Evolutionary conservation across 2,888 invertebrate species (phyloP).

Genomic region (Rhabditophanes sp.): DNA sequence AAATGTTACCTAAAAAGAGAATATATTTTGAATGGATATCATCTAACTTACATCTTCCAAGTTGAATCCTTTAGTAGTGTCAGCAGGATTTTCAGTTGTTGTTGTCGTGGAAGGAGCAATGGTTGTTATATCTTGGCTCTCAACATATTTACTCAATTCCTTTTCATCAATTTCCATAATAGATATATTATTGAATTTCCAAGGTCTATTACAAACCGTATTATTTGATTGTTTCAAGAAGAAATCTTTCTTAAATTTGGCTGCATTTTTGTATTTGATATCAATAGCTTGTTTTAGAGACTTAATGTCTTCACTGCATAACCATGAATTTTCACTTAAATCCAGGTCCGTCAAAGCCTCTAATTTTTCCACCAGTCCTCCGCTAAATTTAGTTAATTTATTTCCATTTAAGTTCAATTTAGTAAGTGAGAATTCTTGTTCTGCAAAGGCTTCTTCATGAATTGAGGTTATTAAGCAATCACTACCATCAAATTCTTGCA

Average conservation of each 20-base stretch:
- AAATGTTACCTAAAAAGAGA: slow-evolving; percentile 1
- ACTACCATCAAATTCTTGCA: slow-evolving; percentile 20
- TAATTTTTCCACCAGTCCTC: slow-evolving; percentile 60
- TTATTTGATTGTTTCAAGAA: slow-evolving; percentile 21
- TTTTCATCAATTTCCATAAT: slow-evolving; percentile 12
- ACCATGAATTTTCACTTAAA: slow-evolving; percentile 45
- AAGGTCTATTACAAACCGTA: slow-evolving; percentile 43
- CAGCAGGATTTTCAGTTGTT: slow-evolving; percentile 8
- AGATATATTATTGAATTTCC: slow-evolving; percentile 9
- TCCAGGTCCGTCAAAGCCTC: slow-evolving; percentile 39
- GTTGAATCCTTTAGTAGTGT: slow-evolving; percentile 16
- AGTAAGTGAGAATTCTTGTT: slow-evolving; percentile 49
- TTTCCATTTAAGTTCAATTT: slow-evolving; percentile 65
- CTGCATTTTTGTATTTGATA: slow-evolving; percentile 19
- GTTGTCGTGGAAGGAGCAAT: slow-evolving; percentile 23
- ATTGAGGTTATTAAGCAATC: slow-evolving; percentile 22
- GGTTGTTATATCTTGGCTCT: slow-evolving; percentile 20
- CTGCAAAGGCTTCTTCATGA: slow-evolving; percentile 16
- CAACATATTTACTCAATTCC: too few species aligned
- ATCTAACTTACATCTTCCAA: slow-evolving; percentile 7
- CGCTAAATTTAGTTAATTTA: slow-evolving; percentile 59
- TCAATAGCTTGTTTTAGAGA: too few species aligned
- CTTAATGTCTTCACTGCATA: slow-evolving; percentile 24
- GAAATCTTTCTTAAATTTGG: slow-evolving; percentile 20
- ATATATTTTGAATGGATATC: not conserved